Evolutionary conservation across 1,140 invertebrate genomes (phyloP).

Genomic region (Oryctes rhinoceros): DNA sequence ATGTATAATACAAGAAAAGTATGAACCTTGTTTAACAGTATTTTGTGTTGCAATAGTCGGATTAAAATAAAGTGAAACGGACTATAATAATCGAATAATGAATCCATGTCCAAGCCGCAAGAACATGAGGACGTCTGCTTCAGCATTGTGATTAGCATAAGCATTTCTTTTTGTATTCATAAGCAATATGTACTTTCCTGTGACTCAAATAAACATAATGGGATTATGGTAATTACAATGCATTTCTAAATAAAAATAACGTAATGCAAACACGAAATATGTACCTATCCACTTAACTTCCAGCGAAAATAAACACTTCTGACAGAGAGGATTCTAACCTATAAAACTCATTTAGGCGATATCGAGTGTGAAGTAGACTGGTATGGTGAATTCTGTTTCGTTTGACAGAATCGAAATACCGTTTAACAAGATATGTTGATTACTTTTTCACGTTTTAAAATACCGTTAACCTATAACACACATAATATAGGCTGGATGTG

Average conservation of each 20-base stretch:
- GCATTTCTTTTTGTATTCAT: no score
- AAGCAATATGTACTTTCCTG: no score
- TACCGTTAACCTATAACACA: constrained; percentile 33
- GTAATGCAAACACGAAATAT: background rate
- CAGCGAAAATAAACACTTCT: background rate
- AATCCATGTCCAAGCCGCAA: no score
- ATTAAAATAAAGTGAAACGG: no score
- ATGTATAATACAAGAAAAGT: no score
- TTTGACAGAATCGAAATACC: constrained; percentile 9
- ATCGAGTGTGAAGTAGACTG: background rate
- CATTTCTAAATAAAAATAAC: background rate
- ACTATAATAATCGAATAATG: no score
- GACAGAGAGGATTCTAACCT: constrained; percentile 1
- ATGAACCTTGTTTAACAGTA: no score
- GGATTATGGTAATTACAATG: background rate
- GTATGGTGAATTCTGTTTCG: background rate
- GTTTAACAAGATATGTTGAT: constrained; percentile 32
- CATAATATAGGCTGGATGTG: constrained; percentile 30
- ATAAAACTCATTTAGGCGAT: background rate
- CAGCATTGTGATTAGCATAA: no score
- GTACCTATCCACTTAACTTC: background rate
- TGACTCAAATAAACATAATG: background rate
- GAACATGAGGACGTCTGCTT: no score
- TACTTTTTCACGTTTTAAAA: constrained; percentile 30
- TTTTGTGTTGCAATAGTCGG: no score